phyloP scores from a whole-genome alignment of 2,888 invertebrate genomes.

The Malthinus seriepunctatus region DNA sequence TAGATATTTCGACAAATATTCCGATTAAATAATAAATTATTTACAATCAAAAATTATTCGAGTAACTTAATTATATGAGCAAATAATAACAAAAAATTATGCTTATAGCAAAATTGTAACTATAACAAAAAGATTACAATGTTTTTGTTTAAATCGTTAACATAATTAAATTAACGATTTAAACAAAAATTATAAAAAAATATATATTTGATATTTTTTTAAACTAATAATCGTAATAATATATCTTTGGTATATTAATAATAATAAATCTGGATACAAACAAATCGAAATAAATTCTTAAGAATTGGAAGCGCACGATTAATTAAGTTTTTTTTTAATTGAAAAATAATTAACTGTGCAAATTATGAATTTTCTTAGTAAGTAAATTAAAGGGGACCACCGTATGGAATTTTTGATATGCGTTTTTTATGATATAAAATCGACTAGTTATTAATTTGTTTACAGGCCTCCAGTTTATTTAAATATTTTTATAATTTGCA shows the following conservation, averaged over 20 bases:
- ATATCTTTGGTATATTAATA: conserved; percentile 54
- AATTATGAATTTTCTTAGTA: neutral
- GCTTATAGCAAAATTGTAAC: conserved; percentile 9
- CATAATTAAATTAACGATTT: conserved; percentile 37
- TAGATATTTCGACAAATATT: conserved; percentile 17
- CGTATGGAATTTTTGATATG: too few relatives aligned
- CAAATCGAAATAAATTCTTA: conserved; percentile 6
- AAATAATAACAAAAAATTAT: conserved; percentile 36
- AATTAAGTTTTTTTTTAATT: conserved; percentile 5
- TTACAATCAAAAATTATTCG: conserved; percentile 38
- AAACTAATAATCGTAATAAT: conserved; percentile 49
- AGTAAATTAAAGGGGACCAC: neutral
- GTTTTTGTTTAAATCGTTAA: conserved; percentile 15
- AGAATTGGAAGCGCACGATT: conserved; percentile 26
- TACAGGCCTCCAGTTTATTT: too few relatives aligned
- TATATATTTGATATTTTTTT: conserved; percentile 46
- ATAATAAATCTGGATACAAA: conserved; percentile 10
- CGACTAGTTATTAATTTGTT: too few relatives aligned
- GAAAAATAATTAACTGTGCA: conserved; percentile 6
- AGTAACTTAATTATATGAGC: conserved; percentile 34
- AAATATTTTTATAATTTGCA: neutral
- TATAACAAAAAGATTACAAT: conserved; percentile 4
- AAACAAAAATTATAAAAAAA: conserved; percentile 40
- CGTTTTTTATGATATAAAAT: too few relatives aligned
- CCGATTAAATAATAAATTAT: conserved; percentile 30